Base-by-base conservation (phyloP, 1,140 invertebrate species). In the Cydia fagiglandana region DNA sequence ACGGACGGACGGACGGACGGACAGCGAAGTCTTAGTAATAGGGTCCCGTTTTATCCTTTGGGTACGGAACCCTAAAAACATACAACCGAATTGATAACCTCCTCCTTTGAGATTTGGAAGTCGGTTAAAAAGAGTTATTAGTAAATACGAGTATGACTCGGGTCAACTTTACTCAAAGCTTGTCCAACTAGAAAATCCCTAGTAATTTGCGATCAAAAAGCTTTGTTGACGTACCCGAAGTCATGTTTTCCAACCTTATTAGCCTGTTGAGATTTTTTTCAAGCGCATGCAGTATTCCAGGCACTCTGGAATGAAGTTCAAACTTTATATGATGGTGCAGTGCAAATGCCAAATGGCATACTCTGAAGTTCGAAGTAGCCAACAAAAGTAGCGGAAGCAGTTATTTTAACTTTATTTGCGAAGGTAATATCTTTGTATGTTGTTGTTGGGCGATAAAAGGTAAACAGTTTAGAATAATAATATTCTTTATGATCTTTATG, bases 171-270 rank as follows among this genome's bases (percentile, higher is more conserved):
- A 50, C 17, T 61, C 56, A 61, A 61, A 61, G 56, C 56, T 24
- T 24, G 56, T 3, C 5, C 17, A 61, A 20, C 56, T 9, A 24
- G 56, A 61, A 61, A 61, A 61, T 61, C 6, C 56, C 5, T 24
- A 61, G 56, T 61, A 61, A 61, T 61, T 61, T 61, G 9, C 20
- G 56, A 61, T 61, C 20, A 61, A 10, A 61, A 61, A 61, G 20
- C 56, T 61, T 24, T 61, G 20, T 24, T 61, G 56, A 61, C 50
- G 50, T 53, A 3, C 50, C 50, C n/a, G 20, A 10, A 61, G 10
- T n/a, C 56, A 61, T 61, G 20, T 61, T 61, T 61, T 61, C n/a
- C 56, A 61, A 61, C 56, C 56, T 61, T 24, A 20, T 61, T 61
- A 61, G 56, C 56, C 20, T 61, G 15, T 61, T 61, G 15, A 61